A percentile compares a stretch with the other conserved stretches of the same genome.
Conservation (phyloP, 2,888 invertebrate species). For the Cryptus viduatorius region DNA sequence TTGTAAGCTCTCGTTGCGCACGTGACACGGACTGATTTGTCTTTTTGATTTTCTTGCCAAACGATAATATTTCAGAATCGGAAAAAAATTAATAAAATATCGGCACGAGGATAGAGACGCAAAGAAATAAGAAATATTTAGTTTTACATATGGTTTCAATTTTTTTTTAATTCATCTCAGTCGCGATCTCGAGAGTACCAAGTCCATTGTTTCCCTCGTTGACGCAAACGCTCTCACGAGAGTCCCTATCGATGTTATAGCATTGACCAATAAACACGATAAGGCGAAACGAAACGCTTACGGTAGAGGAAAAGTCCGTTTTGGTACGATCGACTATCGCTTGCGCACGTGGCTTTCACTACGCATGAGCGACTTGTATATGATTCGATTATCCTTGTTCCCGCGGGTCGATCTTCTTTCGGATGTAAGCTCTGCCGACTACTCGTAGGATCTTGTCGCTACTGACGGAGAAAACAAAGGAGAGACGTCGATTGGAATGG, state of each 20-base stretch:
- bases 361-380: slow-evolving; percentile 34
- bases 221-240: neutral
- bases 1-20: neutral
- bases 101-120: neutral
- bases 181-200: neutral
- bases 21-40: neutral
- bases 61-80: neutral
- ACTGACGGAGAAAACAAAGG: neutral
- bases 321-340: neutral
- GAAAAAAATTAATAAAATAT: neutral
- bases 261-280: neutral
- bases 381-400: neutral
- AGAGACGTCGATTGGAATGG: neutral
- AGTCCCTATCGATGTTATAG: neutral
- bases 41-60: neutral
- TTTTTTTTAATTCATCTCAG: neutral
- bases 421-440: neutral
- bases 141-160: neutral
- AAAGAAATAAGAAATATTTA: neutral
- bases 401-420: slow-evolving; percentile 4
- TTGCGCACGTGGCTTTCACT: slow-evolving; percentile 37
- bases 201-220: neutral
- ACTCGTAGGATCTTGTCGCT: neutral
- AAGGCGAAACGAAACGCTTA: neutral
- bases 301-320: neutral